A percentile compares a stretch with the other conserved stretches of the same genome.
phyloP scores from a whole-genome alignment of 2,113 vertebrate species.

The Daboia siamensis region DNA sequence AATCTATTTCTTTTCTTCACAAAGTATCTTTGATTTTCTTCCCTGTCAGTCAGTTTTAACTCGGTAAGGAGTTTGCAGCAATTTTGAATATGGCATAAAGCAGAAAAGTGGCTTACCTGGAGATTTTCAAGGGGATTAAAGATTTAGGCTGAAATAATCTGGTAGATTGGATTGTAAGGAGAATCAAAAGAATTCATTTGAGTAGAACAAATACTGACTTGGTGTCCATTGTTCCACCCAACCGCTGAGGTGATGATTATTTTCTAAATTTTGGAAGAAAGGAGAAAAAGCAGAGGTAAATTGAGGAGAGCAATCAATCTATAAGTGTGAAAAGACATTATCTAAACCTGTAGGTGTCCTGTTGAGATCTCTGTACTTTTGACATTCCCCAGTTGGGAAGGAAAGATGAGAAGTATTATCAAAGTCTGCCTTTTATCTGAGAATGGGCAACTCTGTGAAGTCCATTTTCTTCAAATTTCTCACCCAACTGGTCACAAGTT shows the following conservation, averaged over 20 bases:
- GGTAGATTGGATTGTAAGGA: conserved; percentile 10
- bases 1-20: conserved; percentile 45
- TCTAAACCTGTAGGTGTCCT: neutral
- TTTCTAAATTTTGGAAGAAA: neutral
- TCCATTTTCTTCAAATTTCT: neutral
- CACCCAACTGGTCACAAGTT: neutral
- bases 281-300: neutral
- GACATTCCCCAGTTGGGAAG: neutral
- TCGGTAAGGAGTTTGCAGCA: conserved; percentile 39
- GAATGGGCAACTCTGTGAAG: neutral
- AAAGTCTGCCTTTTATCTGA: neutral
- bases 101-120: conserved; percentile 48
- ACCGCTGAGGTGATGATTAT: neutral
- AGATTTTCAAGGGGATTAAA: conserved; percentile 50
- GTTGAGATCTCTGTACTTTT: neutral
- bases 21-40: conserved; percentile 19
- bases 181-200: neutral
- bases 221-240: neutral
- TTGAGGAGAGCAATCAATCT: neutral
- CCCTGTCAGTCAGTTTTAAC: conserved; percentile 42
- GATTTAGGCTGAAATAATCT: conserved; percentile 44
- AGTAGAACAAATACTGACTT: conserved; percentile 8
- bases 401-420: neutral
- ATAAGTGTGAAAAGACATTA: neutral
- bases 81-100: conserved; percentile 34